Evolutionary conservation across 1,140 invertebrate species (phyloP), one percentile per base, ranked within the genome.

Genomic region (Cephus cinctus): DNA sequence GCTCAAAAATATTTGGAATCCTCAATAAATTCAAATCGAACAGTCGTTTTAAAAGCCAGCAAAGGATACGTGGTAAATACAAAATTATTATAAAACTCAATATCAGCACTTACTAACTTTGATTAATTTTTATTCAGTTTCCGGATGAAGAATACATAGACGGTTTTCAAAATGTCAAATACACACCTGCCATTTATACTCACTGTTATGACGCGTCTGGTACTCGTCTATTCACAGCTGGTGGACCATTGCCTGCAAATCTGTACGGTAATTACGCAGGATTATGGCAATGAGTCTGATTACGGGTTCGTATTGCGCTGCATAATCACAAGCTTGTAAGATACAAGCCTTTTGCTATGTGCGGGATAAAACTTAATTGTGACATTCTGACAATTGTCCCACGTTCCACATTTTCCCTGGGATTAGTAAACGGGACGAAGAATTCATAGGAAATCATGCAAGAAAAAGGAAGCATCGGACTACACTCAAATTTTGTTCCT

Each of bases 191-290:
- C 11, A 94, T 97, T 63, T 98, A 98, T 69, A 96, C 94, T 1
- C 95, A 98, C 68, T 94, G 92, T 71, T 97, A 96, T 70, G 94
- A 98, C 75, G 83, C 85, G 54, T 92, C 87, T 39, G 92, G 93
- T 16, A 96, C 92, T 5, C 76, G 92, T 47, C 76, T 98, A 4
- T 98, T 98, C 78, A 88, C 93, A 1, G 95, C 94, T 30, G 95
- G 95, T 16, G 95, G 95, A 1, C 95, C 95, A 3, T 77, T 98
- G 31, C 90, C 92, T 3, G 89, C 91, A 23, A 92, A 89, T 51
- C 74, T 96, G 9, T 89, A 90, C 60, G 95, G 94, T 40, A 76
- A 76, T 53, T 89, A 89, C 68, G 84, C 85, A 56, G 86, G 83
- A 43, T 66, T 90, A 30, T 89, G 85, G 85, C 81, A 83, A 65